phyloP scores from a whole-genome alignment of 2,888 invertebrate genomes.

The Drosophila lacicola region DNA sequence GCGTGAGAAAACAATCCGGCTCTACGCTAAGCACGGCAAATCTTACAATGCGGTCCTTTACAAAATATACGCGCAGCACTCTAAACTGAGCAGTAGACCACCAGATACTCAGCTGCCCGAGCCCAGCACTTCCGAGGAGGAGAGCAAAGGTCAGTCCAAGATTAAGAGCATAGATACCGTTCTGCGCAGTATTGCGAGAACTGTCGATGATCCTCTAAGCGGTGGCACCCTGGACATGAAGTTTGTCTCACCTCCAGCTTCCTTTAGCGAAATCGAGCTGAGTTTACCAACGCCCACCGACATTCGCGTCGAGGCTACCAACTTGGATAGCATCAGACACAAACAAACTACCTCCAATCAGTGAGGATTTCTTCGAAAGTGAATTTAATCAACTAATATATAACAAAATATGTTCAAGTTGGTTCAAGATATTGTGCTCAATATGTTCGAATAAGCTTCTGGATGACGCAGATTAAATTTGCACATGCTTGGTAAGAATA shows the following conservation, averaged over 20 bases:
- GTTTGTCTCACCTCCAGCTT: not conserved
- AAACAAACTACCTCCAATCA: too few species aligned
- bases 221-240: conserved; percentile 47
- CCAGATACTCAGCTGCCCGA: conserved; percentile 10
- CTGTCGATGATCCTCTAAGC: conserved; percentile 47
- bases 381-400: too few species aligned
- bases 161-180: conserved; percentile 7
- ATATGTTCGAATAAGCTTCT: too few species aligned
- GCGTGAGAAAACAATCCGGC: conserved; percentile 25
- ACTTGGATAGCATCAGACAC: conserved; percentile 23
- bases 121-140: not conserved
- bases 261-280: not conserved
- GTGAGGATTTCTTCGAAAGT: too few species aligned
- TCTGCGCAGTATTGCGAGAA: conserved; percentile 42
- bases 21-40: conserved; percentile 50
- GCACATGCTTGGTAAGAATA: too few species aligned
- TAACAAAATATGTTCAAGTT: too few species aligned
- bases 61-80: conserved; percentile 40
- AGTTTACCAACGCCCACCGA: conserved; percentile 21
- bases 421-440: too few species aligned
- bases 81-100: conserved; percentile 26
- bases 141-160: not conserved
- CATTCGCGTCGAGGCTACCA: conserved; percentile 20
- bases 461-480: too few species aligned
- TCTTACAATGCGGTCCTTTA: conserved; percentile 32